Conservation (phyloP, 2,797 vertebrate genomes). For the Enteromius paludinosus region DNA sequence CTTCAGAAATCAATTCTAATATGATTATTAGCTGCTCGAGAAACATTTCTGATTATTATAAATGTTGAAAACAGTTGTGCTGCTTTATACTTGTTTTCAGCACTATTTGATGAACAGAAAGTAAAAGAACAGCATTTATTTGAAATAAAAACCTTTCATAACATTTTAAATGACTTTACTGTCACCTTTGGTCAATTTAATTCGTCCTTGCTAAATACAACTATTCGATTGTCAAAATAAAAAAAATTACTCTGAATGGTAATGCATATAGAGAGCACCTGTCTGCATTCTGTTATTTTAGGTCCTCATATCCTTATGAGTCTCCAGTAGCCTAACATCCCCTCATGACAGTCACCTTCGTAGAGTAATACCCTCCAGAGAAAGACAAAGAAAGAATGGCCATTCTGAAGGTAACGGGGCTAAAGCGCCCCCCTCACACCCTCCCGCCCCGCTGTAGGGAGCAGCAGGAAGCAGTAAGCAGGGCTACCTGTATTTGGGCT, state of each 20-base stretch:
- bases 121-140: too few relatives aligned
- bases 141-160: too few relatives aligned
- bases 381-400: constrained; percentile 33
- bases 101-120: too few relatives aligned
- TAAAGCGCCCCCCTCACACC: constrained; percentile 31
- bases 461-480: constrained; percentile 59
- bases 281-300: not conserved
- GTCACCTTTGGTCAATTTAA: not conserved
- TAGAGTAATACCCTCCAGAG: constrained; percentile 19
- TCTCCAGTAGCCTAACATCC: constrained; percentile 2
- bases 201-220: not conserved
- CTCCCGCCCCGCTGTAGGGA: constrained; percentile 2
- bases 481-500: constrained; percentile 80
- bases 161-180: not conserved
- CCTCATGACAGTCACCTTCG: not conserved
- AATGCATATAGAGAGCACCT: too few relatives aligned
- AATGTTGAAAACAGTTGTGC: too few relatives aligned
- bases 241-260: not conserved
- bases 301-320: constrained; percentile 25
- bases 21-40: too few relatives aligned
- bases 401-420: constrained; percentile 3
- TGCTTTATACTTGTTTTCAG: too few relatives aligned
- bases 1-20: too few relatives aligned
- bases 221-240: not conserved
- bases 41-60: too few relatives aligned